Percentiles rank a stretch among this genome's conserved stretches.
Evolutionary conservation across 2,888 invertebrate species (phyloP).

Genomic region (Tetropium fuscum): DNA sequence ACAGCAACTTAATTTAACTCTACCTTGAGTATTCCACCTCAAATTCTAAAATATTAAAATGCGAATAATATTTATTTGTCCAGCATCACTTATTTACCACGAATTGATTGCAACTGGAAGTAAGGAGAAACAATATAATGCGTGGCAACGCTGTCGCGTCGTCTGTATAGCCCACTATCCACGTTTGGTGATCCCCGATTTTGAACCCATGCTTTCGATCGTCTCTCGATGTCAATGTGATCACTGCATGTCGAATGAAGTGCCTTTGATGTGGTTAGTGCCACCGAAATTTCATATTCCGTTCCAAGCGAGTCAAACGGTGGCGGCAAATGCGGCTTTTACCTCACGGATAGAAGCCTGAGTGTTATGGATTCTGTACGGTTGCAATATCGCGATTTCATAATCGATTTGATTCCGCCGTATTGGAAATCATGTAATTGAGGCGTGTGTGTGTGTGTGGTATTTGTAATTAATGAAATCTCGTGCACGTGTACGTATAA

Average conservation of each 20-base stretch:
- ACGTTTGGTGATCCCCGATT: conserved; percentile 21
- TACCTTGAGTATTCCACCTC: too few relatives aligned
- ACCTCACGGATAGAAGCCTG: background rate
- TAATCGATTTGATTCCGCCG: conserved; percentile 7
- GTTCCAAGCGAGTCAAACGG: too few relatives aligned
- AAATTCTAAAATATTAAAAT: too few relatives aligned
- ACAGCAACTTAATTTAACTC: too few relatives aligned
- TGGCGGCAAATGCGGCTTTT: background rate
- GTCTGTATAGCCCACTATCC: conserved; percentile 1
- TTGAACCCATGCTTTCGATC: background rate
- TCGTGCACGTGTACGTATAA: background rate
- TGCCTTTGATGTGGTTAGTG: background rate
- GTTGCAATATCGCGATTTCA: background rate
- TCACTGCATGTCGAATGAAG: conserved; percentile 8
- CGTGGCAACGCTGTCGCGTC: conserved; percentile 10
- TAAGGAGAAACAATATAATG: too few relatives aligned
- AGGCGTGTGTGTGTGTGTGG: too few relatives aligned
- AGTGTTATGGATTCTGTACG: conserved; percentile 2
- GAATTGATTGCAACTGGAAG: background rate
- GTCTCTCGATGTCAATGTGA: background rate
- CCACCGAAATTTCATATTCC: background rate
- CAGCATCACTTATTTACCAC: background rate
- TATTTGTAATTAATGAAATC: conserved; percentile 9
- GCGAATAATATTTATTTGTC: too few relatives aligned
- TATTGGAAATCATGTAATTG: background rate